phyloP scores from a whole-genome alignment of 2,797 vertebrate species.

The Emys orbicularis region DNA sequence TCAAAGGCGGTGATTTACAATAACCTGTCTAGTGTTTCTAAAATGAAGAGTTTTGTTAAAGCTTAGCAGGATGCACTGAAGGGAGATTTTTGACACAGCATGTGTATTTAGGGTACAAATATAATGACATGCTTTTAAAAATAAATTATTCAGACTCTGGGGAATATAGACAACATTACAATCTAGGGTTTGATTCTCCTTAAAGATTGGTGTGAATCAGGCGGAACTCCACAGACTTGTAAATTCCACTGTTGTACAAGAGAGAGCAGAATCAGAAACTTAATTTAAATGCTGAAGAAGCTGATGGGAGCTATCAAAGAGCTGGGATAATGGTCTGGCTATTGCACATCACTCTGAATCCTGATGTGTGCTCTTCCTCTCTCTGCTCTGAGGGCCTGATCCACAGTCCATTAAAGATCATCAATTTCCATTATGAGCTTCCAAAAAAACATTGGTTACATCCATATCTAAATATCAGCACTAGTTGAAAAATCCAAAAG shows the following conservation, averaged over 20 bases:
- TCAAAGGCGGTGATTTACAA: slow-evolving; percentile 74
- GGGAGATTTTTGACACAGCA: slow-evolving; percentile 7
- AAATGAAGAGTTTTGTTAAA: slow-evolving; percentile 69
- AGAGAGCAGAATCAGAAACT: neutral
- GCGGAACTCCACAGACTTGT: neutral
- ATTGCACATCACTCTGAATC: neutral
- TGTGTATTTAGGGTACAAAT: slow-evolving; percentile 41
- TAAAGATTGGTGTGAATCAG: neutral
- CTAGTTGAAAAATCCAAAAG: neutral
- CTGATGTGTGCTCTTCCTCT: neutral
- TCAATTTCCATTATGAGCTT: neutral
- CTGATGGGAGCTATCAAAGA: neutral
- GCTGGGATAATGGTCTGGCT: neutral
- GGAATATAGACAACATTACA: neutral
- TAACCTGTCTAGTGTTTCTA: slow-evolving; percentile 70
- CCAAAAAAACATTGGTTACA: neutral
- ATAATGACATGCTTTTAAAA: neutral
- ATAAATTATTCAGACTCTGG: neutral
- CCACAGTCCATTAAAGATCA: neutral
- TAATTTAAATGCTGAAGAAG: neutral
- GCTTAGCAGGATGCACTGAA: slow-evolving; percentile 54
- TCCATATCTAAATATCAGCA: neutral
- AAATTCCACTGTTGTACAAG: neutral
- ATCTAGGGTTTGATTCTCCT: neutral
- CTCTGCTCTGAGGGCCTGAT: neutral